phyloP scores from a whole-genome alignment of 2,797 vertebrate genomes.

The Silurus aristotelis region DNA sequence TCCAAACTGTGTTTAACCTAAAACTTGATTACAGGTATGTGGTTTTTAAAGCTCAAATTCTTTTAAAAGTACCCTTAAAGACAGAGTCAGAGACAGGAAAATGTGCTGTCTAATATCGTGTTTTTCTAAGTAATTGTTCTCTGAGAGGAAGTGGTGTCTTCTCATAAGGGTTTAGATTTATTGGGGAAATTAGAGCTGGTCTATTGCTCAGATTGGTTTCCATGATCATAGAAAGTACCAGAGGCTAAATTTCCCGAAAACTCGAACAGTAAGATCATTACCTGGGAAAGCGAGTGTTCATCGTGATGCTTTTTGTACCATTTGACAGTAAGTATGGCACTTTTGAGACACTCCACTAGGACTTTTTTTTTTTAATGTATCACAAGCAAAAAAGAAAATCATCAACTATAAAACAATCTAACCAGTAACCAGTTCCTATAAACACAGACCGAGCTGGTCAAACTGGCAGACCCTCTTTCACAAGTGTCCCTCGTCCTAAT shows the following conservation, averaged over 20 bases:
- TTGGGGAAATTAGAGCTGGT: background rate
- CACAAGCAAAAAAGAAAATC: background rate
- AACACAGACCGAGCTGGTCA: background rate
- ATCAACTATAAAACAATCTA: background rate
- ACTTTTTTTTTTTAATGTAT: background rate
- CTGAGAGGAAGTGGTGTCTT: background rate
- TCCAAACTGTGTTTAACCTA: background rate
- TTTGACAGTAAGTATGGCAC: too few relatives aligned
- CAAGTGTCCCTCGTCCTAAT: too few relatives aligned
- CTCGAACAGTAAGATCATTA: background rate
- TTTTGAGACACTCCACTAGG: background rate
- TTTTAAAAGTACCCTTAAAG: too few relatives aligned
- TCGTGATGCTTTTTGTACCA: background rate
- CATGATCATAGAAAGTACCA: background rate
- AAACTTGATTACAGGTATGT: background rate
- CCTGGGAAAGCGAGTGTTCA: background rate
- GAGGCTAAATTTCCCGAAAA: background rate
- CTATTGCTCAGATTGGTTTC: background rate
- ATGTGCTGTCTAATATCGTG: too few relatives aligned
- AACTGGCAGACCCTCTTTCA: background rate
- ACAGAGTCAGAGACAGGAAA: background rate
- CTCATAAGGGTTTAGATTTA: background rate
- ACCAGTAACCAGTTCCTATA: background rate
- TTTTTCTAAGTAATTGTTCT: background rate
- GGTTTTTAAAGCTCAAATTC: background rate